Evolutionary conservation across 2,888 invertebrate genomes (phyloP).

Genomic region (Harpalus rubripes): DNA sequence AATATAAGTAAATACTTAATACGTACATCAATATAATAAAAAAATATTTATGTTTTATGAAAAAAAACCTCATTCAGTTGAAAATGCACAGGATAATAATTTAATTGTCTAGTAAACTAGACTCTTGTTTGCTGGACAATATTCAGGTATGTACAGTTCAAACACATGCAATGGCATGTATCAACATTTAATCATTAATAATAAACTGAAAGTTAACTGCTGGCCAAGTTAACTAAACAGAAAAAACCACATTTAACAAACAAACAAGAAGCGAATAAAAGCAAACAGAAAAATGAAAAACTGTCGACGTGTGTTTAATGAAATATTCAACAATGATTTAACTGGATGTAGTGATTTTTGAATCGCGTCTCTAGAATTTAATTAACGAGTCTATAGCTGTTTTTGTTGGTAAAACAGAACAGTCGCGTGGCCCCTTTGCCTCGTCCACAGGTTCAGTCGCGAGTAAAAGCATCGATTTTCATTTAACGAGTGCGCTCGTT

Average conservation of each 20-base stretch:
- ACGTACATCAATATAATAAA: too few species aligned
- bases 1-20: too few species aligned
- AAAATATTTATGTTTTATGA: not conserved
- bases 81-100: constrained; percentile 8
- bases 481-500: constrained; percentile 61
- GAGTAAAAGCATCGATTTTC: constrained; percentile 50
- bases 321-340: constrained; percentile 59
- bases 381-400: constrained; percentile 59
- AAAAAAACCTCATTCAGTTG: not conserved
- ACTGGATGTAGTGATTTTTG: constrained; percentile 41
- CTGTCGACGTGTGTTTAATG: not conserved
- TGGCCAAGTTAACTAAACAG: constrained; percentile 36
- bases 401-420: constrained; percentile 53
- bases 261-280: constrained; percentile 34
- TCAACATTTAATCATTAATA: constrained; percentile 47
- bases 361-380: constrained; percentile 58
- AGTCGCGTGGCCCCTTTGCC: constrained; percentile 27
- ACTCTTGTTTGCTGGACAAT: constrained; percentile 21
- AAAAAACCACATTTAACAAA: constrained; percentile 42
- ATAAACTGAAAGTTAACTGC: constrained; percentile 26
- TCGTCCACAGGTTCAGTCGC: not conserved
- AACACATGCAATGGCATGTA: constrained; percentile 36
- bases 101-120: not conserved
- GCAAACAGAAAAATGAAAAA: constrained; percentile 57
- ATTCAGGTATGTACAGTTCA: not conserved